These are phyloP conservation scores for Dipodomys ordii DNA, from an alignment of 2,113 vertebrate species.

Conservation along the genomic window DNA sequence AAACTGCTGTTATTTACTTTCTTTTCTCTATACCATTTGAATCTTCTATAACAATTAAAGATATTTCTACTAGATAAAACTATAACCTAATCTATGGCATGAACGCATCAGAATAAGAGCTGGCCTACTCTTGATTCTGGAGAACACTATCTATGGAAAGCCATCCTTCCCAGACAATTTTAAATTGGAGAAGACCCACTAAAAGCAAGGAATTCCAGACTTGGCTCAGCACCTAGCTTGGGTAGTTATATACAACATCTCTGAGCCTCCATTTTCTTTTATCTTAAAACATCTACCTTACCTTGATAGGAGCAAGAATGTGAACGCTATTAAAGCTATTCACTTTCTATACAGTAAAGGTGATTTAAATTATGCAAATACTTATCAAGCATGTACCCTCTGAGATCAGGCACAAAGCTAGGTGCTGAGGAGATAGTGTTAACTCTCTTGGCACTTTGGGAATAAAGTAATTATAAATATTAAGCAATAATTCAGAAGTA, in stretches of 20 bases:
- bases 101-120: background rate
- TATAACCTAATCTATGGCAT: background rate
- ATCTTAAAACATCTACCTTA: slow-evolving; percentile 13
- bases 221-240: background rate
- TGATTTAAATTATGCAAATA: background rate
- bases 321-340: background rate
- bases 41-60: background rate
- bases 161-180: background rate
- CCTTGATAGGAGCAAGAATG: background rate
- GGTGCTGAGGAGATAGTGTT: background rate
- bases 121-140: background rate
- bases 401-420: background rate
- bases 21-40: background rate
- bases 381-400: background rate
- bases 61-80: background rate
- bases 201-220: too few species aligned
- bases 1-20: slow-evolving; percentile 8
- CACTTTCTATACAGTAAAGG: background rate
- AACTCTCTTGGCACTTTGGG: background rate
- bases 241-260: background rate
- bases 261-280: background rate
- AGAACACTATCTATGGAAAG: background rate
- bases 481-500: background rate
- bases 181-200: background rate
- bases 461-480: background rate